phyloP scores from a whole-genome alignment of 2,113 vertebrate genomes.

The Rynchops niger region DNA sequence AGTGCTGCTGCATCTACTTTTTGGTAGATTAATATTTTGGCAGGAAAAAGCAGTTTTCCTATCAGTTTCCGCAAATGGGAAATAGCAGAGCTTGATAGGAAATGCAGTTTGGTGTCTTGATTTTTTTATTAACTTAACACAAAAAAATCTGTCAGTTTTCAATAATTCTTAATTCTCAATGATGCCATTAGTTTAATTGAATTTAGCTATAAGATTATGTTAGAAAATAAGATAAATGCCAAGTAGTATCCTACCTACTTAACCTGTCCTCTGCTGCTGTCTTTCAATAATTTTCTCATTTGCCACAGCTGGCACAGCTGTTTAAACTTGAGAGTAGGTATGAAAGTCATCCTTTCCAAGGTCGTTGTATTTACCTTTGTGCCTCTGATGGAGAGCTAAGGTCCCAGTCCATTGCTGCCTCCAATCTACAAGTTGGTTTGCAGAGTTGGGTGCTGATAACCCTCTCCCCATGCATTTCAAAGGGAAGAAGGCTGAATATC shows the following conservation, averaged over 20 bases:
- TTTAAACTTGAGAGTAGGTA: background rate
- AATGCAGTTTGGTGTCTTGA: background rate
- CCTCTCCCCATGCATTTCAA: accelerated
- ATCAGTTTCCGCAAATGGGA: background rate
- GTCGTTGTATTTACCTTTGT: background rate
- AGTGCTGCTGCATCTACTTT: background rate
- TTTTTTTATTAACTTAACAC: background rate
- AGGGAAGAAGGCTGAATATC: background rate
- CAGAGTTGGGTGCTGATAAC: background rate
- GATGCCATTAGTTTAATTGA: background rate
- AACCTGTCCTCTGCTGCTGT: background rate
- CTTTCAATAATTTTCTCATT: background rate
- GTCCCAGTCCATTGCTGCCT: background rate
- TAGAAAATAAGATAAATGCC: background rate
- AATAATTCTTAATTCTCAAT: background rate
- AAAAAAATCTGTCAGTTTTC: background rate
- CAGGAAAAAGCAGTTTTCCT: background rate
- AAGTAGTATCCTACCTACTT: background rate
- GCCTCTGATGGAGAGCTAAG: background rate
- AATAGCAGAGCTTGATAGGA: background rate
- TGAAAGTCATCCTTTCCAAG: background rate
- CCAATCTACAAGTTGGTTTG: background rate
- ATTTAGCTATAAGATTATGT: background rate
- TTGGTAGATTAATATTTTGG: background rate
- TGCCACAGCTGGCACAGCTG: background rate